A percentile compares a stretch with the other conserved stretches of the same genome.
These are phyloP conservation scores for Ceyx erithaca DNA, from an alignment of 2,797 vertebrate species.

Conservation along the genomic window DNA sequence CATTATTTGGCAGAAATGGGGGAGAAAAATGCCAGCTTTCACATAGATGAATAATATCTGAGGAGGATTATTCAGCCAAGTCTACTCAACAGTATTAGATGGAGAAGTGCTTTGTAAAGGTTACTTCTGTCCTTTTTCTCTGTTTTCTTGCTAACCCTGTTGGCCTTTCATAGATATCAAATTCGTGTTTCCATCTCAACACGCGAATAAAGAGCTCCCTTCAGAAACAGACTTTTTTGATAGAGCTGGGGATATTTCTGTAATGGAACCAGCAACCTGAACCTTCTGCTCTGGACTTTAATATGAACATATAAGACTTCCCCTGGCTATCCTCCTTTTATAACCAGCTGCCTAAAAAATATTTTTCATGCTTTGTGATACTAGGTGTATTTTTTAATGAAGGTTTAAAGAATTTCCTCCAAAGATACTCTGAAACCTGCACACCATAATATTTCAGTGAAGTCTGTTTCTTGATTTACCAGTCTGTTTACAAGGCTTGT, in stretches of 20 bases:
- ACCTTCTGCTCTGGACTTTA: conserved; percentile 60
- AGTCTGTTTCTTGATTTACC: conserved; percentile 56
- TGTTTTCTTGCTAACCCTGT: conserved; percentile 55
- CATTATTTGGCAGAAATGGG: neutral
- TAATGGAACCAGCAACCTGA: conserved; percentile 44
- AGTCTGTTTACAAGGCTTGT: conserved; percentile 58
- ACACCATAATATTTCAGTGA: conserved; percentile 20
- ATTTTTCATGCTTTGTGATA: conserved; percentile 21
- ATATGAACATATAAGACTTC: conserved; percentile 46
- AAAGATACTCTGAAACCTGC: conserved; percentile 49
- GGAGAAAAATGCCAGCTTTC: neutral
- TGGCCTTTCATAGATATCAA: conserved; percentile 64
- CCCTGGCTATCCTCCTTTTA: conserved; percentile 36
- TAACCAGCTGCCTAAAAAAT: conserved; percentile 20
- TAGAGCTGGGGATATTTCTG: conserved; percentile 8
- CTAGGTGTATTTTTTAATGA: conserved; percentile 34
- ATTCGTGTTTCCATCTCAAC: conserved; percentile 50
- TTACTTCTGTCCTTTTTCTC: conserved; percentile 42
- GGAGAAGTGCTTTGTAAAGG: conserved; percentile 44
- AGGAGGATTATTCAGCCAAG: conserved; percentile 35
- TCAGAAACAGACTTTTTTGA: conserved; percentile 57
- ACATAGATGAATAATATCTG: neutral
- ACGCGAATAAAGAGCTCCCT: conserved; percentile 37
- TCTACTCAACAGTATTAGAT: conserved; percentile 39
- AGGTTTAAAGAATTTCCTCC: conserved; percentile 41